Percentiles rank a stretch among this genome's conserved stretches.
These are phyloP conservation scores for Drosophila paramelanica DNA, from an alignment of 2,888 invertebrate genomes.

Conservation along the genomic window DNA sequence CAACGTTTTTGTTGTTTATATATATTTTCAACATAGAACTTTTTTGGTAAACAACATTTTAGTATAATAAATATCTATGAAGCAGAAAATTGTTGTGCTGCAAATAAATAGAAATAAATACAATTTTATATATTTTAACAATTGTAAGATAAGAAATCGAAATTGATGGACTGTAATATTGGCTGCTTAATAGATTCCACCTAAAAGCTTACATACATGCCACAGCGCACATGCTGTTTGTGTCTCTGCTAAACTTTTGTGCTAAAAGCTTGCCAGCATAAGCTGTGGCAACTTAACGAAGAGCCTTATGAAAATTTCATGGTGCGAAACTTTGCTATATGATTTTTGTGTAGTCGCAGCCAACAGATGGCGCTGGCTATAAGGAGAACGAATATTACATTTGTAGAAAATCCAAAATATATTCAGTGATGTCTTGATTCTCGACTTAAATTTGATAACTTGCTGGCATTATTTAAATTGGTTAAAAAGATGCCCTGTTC, in stretches of 20 bases:
- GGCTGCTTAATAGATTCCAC: background rate
- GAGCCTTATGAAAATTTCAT: background rate
- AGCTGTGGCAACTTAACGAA: background rate
- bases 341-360: background rate
- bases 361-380: background rate
- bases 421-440: no score
- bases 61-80: slow-evolving; percentile 6
- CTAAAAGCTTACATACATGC: background rate
- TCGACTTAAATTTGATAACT: no score
- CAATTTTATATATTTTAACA: background rate
- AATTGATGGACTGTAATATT: background rate
- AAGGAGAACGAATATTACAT: background rate
- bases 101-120: background rate
- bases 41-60: slow-evolving; percentile 12
- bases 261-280: background rate
- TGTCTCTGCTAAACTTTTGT: background rate
- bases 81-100: background rate
- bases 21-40: slow-evolving; percentile 1
- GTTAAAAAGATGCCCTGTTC: no score
- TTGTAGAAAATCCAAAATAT: no score
- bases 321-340: background rate
- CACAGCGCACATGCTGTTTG: background rate
- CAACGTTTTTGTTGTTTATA: background rate
- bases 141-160: background rate
- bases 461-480: no score